Evolutionary conservation across 2,797 vertebrate genomes (phyloP), one percentile per base, ranked within the genome.

Genomic region (Chaetophractus vellerosus): DNA sequence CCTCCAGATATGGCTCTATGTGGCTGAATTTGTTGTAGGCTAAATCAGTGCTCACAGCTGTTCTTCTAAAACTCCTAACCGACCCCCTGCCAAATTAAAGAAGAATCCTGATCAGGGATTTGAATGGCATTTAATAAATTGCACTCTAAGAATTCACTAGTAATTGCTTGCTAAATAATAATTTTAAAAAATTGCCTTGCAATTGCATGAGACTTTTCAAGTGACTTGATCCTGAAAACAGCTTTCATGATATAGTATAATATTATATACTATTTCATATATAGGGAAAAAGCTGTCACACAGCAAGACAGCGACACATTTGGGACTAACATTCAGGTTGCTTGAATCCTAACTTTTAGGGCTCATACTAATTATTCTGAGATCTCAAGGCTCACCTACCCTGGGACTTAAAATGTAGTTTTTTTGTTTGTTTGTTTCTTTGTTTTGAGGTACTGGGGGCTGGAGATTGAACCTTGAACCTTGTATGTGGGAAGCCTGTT

Each of bases 101-200:
- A 87, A 66, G 61, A 91, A 74, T 82, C 19, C 26, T 85, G 52
- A 57, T 84, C 82, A 71, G 63, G 61, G 16, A 68, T 24, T 81
- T 82, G 59, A 52, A 16, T 41, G 48, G 4, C 24, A 72, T 63
- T 90, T 93, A 88, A 45, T 45, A 55, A 76, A 76, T n/a, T 66
- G 36, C 55, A 48, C 79, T 59, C 52, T 48, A 79, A 50, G 33
- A 79, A 55, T 76, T 21, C 12, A 41, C 45, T 57, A 76, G 21
- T 71, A 86, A 63, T 36, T 93, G 52, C 45, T 93, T 90, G 33
- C 66, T 86, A 72, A 92, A 75, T 90, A 90, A 64, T 41, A 84
- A 76, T 83, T n/a, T n/a, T 33, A 64, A 64, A 15, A 87, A 38
- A 64, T 57, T 15, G 5, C 50, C 10, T 64, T 75, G 23, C 45